Conservation (phyloP, 2,888 invertebrate species). For the Hydropsyche betteni region DNA sequence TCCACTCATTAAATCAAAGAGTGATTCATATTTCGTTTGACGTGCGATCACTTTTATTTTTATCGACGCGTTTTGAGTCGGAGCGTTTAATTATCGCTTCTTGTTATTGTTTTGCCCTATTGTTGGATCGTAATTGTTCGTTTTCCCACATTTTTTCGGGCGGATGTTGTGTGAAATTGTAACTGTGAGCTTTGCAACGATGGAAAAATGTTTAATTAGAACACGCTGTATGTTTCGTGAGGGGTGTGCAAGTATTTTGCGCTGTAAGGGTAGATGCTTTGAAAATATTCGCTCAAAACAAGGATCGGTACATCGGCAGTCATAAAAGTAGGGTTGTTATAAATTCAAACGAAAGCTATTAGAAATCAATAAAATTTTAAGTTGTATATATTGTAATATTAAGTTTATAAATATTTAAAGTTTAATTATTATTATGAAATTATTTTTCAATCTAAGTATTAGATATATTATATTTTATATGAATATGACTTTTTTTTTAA, state of each 20-base stretch:
- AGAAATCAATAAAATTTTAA: neutral
- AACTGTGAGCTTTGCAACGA: too few species aligned
- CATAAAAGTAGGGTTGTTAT: slow-evolving; percentile 20
- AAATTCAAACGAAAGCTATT: slow-evolving; percentile 8
- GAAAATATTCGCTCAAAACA: slow-evolving; percentile 38
- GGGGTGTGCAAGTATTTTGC: slow-evolving; percentile 11
- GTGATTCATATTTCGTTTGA: slow-evolving; percentile 27
- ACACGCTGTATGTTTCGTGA: slow-evolving; percentile 15
- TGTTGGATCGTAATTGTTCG: too few species aligned
- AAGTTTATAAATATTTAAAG: neutral
- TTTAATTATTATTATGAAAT: neutral
- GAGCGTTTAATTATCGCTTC: too few species aligned
- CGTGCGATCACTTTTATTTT: neutral
- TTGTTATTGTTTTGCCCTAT: too few species aligned
- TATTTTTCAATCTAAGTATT: too few species aligned
- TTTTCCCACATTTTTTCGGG: too few species aligned
- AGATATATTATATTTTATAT: too few species aligned
- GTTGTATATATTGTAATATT: too few species aligned
- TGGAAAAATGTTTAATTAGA: neutral
- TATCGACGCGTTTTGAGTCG: too few species aligned
- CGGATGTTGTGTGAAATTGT: too few species aligned
- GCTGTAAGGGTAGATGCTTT: slow-evolving; percentile 18
- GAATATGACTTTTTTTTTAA: too few species aligned
- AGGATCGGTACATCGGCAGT: slow-evolving; percentile 31
- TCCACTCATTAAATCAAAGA: slow-evolving; percentile 34